Evolutionary conservation across 1,140 invertebrate species (phyloP), one percentile per base, ranked within the genome.

Genomic region (Bacillus rossius): DNA sequence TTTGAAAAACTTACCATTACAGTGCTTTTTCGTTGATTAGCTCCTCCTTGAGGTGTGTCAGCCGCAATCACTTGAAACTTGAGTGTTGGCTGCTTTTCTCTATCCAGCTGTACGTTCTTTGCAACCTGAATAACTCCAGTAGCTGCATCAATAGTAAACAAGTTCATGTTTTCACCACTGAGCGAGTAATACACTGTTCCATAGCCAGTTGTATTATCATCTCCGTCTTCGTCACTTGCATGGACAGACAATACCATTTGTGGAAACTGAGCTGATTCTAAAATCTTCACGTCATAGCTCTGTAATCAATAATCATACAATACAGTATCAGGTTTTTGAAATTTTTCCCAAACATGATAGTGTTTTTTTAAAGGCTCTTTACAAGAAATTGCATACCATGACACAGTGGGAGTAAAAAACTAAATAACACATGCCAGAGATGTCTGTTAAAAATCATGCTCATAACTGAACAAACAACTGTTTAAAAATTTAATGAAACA

Each of bases 31-130:
- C 81, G 80, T 52, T 87, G 83, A 41, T 87, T 83, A 0, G 81
- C 79, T 3, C 84, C 83, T 1, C 81, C 82, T 43, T 75, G 71
- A 0, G 86, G 86, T 8, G 82, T 87, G 65, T 93, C 91, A 8
- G 82, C 79, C 0, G 90, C 90, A 58, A 85, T 81, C 1, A 89
- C 81, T 61, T 84, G 81, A 19, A 92, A 74, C 14, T 80, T 77
- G 20, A 91, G 75, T 1, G 81, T 77, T 1, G 85, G 80, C 61
- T 89, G 84, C 43, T 80, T 81, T 70, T 93, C 90, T 42, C 89
- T 73, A 69, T 92, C 90, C 3, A 93, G 76, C 1, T 75, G 80
- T 51, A 82, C 85, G 51, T 88, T 84, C 22, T 77, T 75, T 0
- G 84, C 84, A 8, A 90, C 80, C 73, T 82, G 49, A 4, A 73